These are phyloP conservation scores for Drosophila lowei DNA, from an alignment of 1,140 invertebrate genomes.

Conservation along the genomic window DNA sequence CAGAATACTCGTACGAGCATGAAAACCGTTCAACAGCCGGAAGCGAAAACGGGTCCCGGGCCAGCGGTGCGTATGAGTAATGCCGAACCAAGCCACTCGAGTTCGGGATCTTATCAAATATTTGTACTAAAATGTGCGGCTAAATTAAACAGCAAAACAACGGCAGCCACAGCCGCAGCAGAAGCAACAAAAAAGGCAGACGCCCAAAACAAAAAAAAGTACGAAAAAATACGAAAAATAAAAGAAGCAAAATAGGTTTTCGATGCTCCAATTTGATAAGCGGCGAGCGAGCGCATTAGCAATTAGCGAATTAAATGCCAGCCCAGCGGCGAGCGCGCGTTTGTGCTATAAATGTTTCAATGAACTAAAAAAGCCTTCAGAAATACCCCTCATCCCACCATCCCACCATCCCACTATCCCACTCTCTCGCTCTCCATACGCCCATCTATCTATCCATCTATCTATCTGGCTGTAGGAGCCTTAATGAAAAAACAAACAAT, in stretches of 20 bases:
- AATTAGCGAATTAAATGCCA: constrained; percentile 78
- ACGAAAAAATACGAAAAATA: constrained; percentile 7
- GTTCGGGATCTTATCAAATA: constrained; percentile 64
- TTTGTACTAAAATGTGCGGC: constrained; percentile 75
- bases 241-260: constrained; percentile 48
- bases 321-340: constrained; percentile 34
- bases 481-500: constrained; percentile 79
- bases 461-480: constrained; percentile 17
- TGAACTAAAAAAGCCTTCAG: constrained; percentile 70
- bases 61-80: constrained; percentile 67
- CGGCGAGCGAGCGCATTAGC: constrained; percentile 61
- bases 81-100: constrained; percentile 40
- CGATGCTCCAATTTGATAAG: constrained; percentile 81
- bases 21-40: constrained; percentile 48
- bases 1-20: neutral
- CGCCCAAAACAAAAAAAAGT: constrained; percentile 42
- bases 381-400: constrained; percentile 2
- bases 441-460: constrained; percentile 31
- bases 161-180: constrained; percentile 24
- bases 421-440: constrained; percentile 20
- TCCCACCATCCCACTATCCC: constrained; percentile 18
- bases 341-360: constrained; percentile 77
- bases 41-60: constrained; percentile 49
- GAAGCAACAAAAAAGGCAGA: constrained; percentile 34
- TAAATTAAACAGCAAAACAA: constrained; percentile 68